Conservation (phyloP, 2,113 vertebrate genomes). For the Camelus dromedarius region DNA sequence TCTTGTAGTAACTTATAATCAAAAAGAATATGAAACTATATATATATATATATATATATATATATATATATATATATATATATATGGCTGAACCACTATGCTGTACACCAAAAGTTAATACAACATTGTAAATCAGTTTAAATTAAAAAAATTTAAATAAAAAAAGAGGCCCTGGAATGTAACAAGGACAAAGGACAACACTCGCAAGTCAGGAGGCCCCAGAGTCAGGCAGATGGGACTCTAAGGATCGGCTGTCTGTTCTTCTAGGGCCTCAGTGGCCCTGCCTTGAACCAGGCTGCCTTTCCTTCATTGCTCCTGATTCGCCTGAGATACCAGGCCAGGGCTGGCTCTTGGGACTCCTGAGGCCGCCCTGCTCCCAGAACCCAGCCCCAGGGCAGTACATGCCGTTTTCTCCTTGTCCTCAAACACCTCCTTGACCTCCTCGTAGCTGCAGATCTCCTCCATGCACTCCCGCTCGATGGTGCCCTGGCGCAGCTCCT, state of each 20-base stretch:
- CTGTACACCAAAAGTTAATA: no score
- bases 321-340: not conserved
- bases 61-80: no score
- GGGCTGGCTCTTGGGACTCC: not conserved
- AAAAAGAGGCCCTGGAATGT: not conserved
- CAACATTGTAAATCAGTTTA: no score
- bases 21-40: no score
- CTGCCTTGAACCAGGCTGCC: not conserved
- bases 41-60: no score
- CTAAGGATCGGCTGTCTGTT: not conserved
- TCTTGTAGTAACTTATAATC: no score
- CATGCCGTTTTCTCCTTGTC: conserved; percentile 93
- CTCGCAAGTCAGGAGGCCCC: not conserved
- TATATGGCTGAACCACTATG: no score
- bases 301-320: not conserved
- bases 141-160: no score
- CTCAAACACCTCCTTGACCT: conserved; percentile 94
- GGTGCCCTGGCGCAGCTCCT: conserved; percentile 92
- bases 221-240: not conserved
- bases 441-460: conserved; percentile 94
- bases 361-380: not conserved
- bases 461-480: conserved; percentile 93
- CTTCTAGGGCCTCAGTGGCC: not conserved
- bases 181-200: not conserved
- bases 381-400: not conserved